Evolutionary conservation across 2,797 vertebrate species (phyloP), one percentile per base, ranked within the genome.

Genomic region (Sebastiscus tertius): DNA sequence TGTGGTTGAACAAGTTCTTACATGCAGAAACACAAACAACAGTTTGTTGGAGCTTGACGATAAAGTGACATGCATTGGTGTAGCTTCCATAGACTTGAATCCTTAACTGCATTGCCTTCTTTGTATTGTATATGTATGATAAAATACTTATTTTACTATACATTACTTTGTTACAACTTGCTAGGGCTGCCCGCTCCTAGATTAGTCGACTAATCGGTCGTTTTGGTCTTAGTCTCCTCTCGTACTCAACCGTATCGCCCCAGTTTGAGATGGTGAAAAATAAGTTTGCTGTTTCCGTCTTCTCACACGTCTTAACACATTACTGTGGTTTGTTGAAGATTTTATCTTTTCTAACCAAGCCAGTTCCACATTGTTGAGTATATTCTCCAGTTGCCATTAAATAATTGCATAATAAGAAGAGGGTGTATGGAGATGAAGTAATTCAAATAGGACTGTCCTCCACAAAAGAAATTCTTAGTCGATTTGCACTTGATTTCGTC

Each of bases 11-110:
- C 58, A 58, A 68, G 36, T 83, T 82, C 66, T 85, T 81, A 60
- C 71, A 55, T 67, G 80, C 63, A 82, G 72, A 82, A 82, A 79
- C 66, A 62, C 65, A 83, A 75, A 80, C 76, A 64, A 26, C 58
- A 59, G 61, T 58, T 12, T 75, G 60, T 52, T 63, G 55, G 64
- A 31, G 26, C 70, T 80, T 73, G 24, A 75, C 31, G 36, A 72
- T 75, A 33, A 72, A 82, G 60, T 71, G 62, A 59, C 72, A 59
- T 67, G 63, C 18, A 8, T 31, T 49, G 34, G 24, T 82, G 71
- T 69, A 42, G 27, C 52, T 75, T 34, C 58, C 46, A 11, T 24
- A 22, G 55, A 72, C 58, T 56, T 54, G 4, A 33, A 20, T 54
- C 4, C 68, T 67, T 11, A 26, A 52, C 8, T 65, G 4, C 58